Evolutionary conservation across 2,113 vertebrate genomes (phyloP), one percentile per base, ranked within the genome.

Genomic region (Nannobrachium achirus): DNA sequence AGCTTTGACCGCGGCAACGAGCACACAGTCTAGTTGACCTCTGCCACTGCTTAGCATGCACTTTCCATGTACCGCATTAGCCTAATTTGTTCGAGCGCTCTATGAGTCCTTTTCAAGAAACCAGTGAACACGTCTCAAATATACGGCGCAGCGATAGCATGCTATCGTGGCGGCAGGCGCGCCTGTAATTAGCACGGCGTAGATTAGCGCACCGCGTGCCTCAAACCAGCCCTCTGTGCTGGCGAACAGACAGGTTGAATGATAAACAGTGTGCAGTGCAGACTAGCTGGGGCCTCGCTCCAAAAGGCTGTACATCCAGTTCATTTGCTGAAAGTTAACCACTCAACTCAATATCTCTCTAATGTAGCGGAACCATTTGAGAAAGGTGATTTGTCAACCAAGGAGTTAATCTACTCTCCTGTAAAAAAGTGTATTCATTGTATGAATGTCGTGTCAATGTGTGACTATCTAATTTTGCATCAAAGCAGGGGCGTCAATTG

Each of bases 81-180:
- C 57, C 78, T 83, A 69, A 87, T 88, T 86, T 72, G 78, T 73
- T 84, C 63, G 55, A 25, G 79, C 55, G 74, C 82, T 70, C 78
- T 75, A 61, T 63, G 68, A 25, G 71, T 58, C 72, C 58, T 33
- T 60, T 73, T 49, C 57, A 66, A 15, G 62, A 50, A 38, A 71
- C 75, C 67, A 38, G 56, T 42, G 76, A 53, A 51, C 73, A 57
- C 74, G 63, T 68, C 81, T 66, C 9, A 16, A 73, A 56, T 50
- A 9, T 18, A 52, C 50, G 18, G 50, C 16, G 15, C 33, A n/a
- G n/a, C n/a, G n/a, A n/a, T n/a, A 19, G 50, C 15, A 56, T 49
- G 44, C 69, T 25, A 63, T 72, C 75, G 66, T 75, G 78, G 78
- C n/a, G n/a, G n/a, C n/a, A 5, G 25, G 57, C 39, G 79, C 6